Conservation (phyloP, 2,888 invertebrate species). For the Eremobia ochroleuca region DNA sequence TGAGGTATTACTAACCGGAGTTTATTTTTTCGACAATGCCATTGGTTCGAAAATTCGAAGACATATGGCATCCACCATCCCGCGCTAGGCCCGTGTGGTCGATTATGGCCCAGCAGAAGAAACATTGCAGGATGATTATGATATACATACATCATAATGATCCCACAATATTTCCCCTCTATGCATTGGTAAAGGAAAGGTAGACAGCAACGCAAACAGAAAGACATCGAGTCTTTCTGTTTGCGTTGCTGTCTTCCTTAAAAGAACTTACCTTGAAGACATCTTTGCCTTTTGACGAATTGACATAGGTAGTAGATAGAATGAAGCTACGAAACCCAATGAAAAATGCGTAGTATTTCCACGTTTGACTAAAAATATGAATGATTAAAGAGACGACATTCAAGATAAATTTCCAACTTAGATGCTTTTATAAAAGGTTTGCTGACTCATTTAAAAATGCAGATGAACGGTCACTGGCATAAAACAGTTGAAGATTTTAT, state of each 20-base stretch:
- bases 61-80: too few relatives aligned
- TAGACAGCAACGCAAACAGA: too few relatives aligned
- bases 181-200: too few relatives aligned
- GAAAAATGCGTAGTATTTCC: background rate
- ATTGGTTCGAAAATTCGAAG: too few relatives aligned
- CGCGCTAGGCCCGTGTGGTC: too few relatives aligned
- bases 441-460: conserved; percentile 6
- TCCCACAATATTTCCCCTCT: too few relatives aligned
- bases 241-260: background rate
- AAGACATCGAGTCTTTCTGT: background rate
- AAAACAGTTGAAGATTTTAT: background rate
- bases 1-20: background rate
- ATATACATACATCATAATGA: too few relatives aligned
- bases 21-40: background rate
- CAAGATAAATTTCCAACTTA: background rate
- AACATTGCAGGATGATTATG: too few relatives aligned
- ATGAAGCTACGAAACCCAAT: background rate
- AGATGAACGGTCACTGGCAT: background rate
- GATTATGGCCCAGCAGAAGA: too few relatives aligned
- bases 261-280: background rate
- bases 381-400: background rate
- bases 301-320: too few relatives aligned
- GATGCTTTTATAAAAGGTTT: background rate
- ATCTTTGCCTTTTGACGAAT: too few relatives aligned
- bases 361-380: background rate